Evolutionary conservation across 2,888 invertebrate species (phyloP), one percentile per base, ranked within the genome.

Genomic region (Agrypnus murinus): DNA sequence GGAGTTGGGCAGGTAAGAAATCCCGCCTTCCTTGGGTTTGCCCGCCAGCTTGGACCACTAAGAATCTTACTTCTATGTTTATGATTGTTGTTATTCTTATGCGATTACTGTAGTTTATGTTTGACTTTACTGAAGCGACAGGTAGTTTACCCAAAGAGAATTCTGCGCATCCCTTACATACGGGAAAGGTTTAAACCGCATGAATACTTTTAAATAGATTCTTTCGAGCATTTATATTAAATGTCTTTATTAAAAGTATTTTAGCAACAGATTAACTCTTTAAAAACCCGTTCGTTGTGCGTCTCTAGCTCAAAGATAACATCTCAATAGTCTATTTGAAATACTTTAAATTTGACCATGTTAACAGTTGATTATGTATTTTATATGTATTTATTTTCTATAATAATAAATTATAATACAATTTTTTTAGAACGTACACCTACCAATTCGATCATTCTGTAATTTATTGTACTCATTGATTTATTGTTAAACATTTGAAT

Each of bases 1-100:
- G 65, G 75, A 69, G 74, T 67, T 75, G 75, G 75, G 74, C 75
- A 76, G 74, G 74, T 73, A 74, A 72, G 71, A 74, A 72, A 74
- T 71, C 73, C 75, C 74, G 74, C 75, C 74, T 70, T 71, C 74
- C 62, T 55, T 74, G 75, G 75, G 74, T 71, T 73, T 73, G 75
- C 74, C 75, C 73, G 73, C 73, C 64, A 73, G 72, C 73, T 72
- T 73, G 72, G 70, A 74, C 75, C 75, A 76, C 73, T 76, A 73
- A 72, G 74, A 76, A 62, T 69, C 73, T 69, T 69, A 71, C 69
- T 60, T 58, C 57, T 46, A 60, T 74, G 70, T 73, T 74, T 74
- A 73, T 74, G 73, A 75, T 73, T 75, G 75, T 75, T 75, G 70
- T 73, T 57, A 48, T 45, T 71, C 75, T 73, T 72, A 69, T 65